Conservation (phyloP, 92 coral and sea anemone genomes). For the Micromussa lordhowensis region DNA sequence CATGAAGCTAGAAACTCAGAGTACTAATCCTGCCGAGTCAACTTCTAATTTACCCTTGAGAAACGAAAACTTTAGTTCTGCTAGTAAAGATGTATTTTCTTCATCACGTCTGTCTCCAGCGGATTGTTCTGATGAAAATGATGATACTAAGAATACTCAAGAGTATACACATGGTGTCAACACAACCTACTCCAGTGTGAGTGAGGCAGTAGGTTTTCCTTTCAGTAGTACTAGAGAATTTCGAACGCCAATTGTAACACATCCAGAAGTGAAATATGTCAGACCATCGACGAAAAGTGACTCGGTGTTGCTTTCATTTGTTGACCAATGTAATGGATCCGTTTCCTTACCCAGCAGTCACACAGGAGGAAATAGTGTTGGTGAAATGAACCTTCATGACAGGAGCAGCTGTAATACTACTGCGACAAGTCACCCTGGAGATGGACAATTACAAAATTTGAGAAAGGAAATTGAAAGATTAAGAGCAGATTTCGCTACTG, state of each 20-base stretch:
- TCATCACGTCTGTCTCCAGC: neutral
- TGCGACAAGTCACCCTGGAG: neutral
- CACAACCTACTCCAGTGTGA: neutral
- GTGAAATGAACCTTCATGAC: neutral
- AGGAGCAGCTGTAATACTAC: neutral
- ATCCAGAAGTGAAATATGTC: neutral
- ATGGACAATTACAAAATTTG: constrained; percentile 34
- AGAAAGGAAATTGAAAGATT: constrained; percentile 58
- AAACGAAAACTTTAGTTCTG: neutral
- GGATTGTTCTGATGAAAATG: constrained; percentile 5
- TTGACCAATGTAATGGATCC: neutral
- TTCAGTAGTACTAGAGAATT: neutral
- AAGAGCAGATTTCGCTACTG: constrained; percentile 38
- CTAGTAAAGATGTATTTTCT: neutral
- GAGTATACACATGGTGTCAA: neutral
- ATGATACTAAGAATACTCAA: constrained; percentile 8
- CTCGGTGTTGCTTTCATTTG: neutral
- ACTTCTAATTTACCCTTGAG: neutral
- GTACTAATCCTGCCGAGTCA: neutral
- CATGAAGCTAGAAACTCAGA: constrained; percentile 37
- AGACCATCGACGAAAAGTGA: neutral
- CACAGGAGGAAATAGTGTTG: neutral
- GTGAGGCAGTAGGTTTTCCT: neutral
- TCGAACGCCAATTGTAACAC: neutral
- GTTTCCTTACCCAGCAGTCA: neutral